Base-by-base conservation (phyloP, 1,140 invertebrate genomes). In the Ceratosolen solmsi region DNA sequence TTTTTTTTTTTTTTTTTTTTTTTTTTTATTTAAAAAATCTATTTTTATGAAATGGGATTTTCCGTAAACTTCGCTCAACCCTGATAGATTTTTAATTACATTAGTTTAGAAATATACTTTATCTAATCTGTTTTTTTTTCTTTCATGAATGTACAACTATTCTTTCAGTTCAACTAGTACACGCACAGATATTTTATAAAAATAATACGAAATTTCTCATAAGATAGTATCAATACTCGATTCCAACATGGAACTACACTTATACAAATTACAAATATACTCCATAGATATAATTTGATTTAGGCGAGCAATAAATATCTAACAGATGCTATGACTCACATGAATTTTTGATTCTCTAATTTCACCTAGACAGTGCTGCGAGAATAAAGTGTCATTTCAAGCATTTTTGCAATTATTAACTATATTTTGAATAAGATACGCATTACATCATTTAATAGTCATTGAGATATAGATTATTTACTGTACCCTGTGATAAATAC, bases 131-230 rank as follows among this genome's bases (percentile, higher is more conserved):
- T 46, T 46, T 46, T 46, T 46, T 46, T 46, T 46, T 7, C 41
- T 5, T 27, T 30, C 56, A 27, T 13, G 25, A 27, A 60, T 8
- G 25, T n/a, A 60, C 11, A 60, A 60, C 5, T n/a, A 27, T 60
- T 60, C 8, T 13, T 60, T 27, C n/a, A 30, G 27, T 60, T 27
- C n/a, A 30, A 60, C n/a, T 13, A 60, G 25, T 27, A 60, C 25
- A 60, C n/a, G 56, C 56, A 27, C 5, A 60, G 56, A 30, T 60
- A 60, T 60, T 60, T 60, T 60, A 60, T 60, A 60, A 60, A 27
- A 27, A 60, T 27, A 60, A 60, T 60, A 30, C 8, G 11, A 60
- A 60, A 60, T 60, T 60, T 60, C 7, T 13, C 27, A 60, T 25
- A 9, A 25, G 56, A 60, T 60, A 4, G 11, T 60, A 60, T 60